Evolutionary conservation across 1,140 invertebrate species (phyloP).

Genomic region (Rhynchophorus ferrugineus): DNA sequence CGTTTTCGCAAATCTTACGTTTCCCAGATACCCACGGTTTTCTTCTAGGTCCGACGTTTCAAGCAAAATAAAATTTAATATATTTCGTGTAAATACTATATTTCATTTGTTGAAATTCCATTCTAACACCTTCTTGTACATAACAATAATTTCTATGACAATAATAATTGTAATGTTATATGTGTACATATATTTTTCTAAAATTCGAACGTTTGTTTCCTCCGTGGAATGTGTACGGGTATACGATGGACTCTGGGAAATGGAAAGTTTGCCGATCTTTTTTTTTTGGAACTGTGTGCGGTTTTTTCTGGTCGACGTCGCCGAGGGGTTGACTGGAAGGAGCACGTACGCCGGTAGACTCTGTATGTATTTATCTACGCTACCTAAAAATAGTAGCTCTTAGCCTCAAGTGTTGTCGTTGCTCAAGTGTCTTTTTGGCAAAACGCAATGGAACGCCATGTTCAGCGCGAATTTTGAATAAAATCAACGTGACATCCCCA

Average conservation of each 20-base stretch:
- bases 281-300: no score
- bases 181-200: neutral
- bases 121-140: no score
- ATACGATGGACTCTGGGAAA: no score
- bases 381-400: slow-evolving; percentile 28
- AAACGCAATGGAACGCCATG: slow-evolving; percentile 30
- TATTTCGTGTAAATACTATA: no score
- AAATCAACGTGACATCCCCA: slow-evolving; percentile 30
- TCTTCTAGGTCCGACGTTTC: no score
- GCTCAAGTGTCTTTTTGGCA: slow-evolving; percentile 40
- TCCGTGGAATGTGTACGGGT: no score
- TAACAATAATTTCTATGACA: slow-evolving; percentile 14
- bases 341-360: slow-evolving; percentile 16
- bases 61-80: neutral
- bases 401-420: slow-evolving; percentile 40
- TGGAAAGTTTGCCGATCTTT: no score
- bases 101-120: no score
- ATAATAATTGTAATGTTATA: slow-evolving; percentile 9
- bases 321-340: no score
- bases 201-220: no score
- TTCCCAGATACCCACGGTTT: no score
- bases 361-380: slow-evolving; percentile 31
- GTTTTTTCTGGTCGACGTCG: no score
- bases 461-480: slow-evolving; percentile 38
- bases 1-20: neutral